Conservation (phyloP, 2,797 vertebrate genomes). For the Prunella strophiata region DNA sequence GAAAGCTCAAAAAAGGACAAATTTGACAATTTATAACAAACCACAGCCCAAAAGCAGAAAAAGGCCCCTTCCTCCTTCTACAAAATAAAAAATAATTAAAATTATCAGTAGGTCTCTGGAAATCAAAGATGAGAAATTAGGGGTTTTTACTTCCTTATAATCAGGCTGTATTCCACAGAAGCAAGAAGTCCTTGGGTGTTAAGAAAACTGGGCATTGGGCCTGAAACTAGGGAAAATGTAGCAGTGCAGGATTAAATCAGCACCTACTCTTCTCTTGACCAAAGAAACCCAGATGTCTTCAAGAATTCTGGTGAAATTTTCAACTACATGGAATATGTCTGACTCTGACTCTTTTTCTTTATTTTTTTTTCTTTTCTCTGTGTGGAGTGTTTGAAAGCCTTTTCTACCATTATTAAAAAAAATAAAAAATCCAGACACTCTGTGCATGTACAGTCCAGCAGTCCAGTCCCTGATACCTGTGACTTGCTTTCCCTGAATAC, state of each 20-base stretch:
- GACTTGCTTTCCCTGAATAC: neutral
- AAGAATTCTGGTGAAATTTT: neutral
- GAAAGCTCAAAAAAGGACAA: neutral
- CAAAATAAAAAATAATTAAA: neutral
- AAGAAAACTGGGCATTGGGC: neutral
- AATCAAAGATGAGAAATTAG: neutral
- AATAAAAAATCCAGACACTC: neutral
- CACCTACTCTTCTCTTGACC: neutral
- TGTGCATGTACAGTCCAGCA: neutral
- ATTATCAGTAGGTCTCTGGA: neutral
- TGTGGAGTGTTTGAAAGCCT: neutral
- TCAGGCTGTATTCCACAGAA: neutral
- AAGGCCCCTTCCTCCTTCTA: neutral
- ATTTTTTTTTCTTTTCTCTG: neutral
- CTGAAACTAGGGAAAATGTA: neutral
- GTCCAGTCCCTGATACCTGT: neutral
- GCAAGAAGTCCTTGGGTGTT: neutral
- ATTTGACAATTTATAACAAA: neutral
- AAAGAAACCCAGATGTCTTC: neutral
- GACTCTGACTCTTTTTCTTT: neutral
- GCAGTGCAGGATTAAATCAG: neutral
- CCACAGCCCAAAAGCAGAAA: neutral
- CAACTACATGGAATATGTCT: neutral
- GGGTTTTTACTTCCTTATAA: neutral
- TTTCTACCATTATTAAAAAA: neutral